phyloP scores from a whole-genome alignment of 2,797 vertebrate species.

The Pantherophis alleghaniensis region DNA sequence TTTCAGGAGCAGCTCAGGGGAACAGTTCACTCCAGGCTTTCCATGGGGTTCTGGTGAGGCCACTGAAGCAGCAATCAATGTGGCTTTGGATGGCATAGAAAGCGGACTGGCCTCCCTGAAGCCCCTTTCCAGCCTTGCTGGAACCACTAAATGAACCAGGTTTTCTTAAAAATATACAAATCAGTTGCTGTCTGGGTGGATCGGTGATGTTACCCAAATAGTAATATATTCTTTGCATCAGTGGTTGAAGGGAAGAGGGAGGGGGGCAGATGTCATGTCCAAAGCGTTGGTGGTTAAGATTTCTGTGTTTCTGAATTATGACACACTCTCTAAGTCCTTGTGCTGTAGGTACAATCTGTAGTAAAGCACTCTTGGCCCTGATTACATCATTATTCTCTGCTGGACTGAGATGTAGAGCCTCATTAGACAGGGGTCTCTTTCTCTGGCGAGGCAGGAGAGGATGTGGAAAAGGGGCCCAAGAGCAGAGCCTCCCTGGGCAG shows the following conservation, averaged over 20 bases:
- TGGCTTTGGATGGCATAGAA: background rate
- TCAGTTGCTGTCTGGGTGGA: background rate
- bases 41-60: background rate
- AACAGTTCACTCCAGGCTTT: background rate
- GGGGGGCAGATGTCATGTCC: background rate
- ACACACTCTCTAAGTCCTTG: background rate
- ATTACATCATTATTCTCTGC: background rate
- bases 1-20: background rate
- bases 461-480: background rate
- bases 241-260: background rate
- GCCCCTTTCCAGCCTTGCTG: background rate
- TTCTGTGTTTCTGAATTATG: background rate
- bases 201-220: background rate
- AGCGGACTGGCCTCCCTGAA: too few relatives aligned
- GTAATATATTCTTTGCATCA: constrained; percentile 16
- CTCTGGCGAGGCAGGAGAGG: background rate
- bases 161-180: background rate
- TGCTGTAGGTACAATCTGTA: background rate
- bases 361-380: background rate
- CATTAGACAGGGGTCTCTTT: background rate
- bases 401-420: rapidly evolving
- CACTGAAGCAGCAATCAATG: background rate
- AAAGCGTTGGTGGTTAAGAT: background rate
- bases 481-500: background rate
- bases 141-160: background rate